Evolutionary conservation across 1,140 invertebrate genomes (phyloP), one percentile per base, ranked within the genome.

Genomic region (Ruditapes philippinarum): DNA sequence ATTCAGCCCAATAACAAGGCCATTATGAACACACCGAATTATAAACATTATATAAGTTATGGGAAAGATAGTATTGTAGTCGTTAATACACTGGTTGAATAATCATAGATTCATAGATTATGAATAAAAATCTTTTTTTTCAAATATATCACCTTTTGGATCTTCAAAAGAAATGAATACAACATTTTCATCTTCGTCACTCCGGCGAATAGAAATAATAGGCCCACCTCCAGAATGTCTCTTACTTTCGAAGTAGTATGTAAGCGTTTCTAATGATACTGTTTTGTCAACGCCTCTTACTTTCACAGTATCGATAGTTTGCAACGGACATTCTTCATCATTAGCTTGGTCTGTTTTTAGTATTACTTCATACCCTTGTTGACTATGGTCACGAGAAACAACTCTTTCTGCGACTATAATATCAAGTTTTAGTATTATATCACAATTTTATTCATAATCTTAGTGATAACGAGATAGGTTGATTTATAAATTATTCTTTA

Each of bases 161-260:
- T 78, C 40, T 78, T 19, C 22, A 45, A 45, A 78, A 25, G 17
- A 11, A 17, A 78, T 78, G 40, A 36, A 78, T 19, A 78, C 28
- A n/a, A 31, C 28, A 25, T 78, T 45, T 31, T 49, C 42, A 51
- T 78, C 38, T 31, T 78, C 22, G 0, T 49, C 45, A 11, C 74
- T 54, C 22, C 80, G 60, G 5, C 19, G 19, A 22, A 86, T 78
- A 31, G 60, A 68, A 40, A 78, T 70, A n/a, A 91, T 79, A 9
- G 38, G 38, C 5, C 74, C 74, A 36, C 90, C 90, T 51, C 90
- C 90, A 74, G 81, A 38, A 40, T 79, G 81, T 14, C 84, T 78
- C 49, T 73, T 84, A 70, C 73, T 90, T 83, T 91, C 83, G 90
- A 91, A 91, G 70, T 91, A 91, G 5, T 82, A 38, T 17, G 45